Evolutionary conservation across 2,888 invertebrate species (phyloP).

Genomic region (Drosophila neotestacea): DNA sequence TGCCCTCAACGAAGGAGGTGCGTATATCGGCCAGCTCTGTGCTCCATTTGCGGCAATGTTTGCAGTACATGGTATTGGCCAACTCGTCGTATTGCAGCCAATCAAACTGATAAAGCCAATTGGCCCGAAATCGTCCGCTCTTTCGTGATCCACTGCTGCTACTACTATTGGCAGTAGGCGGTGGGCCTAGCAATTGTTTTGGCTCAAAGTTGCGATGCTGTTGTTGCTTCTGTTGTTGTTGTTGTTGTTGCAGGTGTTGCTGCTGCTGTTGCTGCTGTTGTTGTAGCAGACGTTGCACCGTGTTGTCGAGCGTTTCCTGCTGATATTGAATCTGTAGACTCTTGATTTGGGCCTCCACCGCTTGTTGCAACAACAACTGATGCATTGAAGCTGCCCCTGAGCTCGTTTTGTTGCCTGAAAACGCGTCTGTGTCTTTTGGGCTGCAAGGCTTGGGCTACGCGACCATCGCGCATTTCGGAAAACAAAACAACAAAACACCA

Average conservation of each 20-base stretch:
- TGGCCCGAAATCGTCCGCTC: conserved; percentile 89
- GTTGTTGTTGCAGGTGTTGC: conserved; percentile 73
- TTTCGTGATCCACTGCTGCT: conserved; percentile 84
- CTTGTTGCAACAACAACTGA: conserved; percentile 79
- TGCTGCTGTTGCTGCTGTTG: conserved; percentile 86
- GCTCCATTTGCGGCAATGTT: conserved; percentile 91
- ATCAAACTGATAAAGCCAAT: conserved; percentile 89
- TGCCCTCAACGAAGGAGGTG: conserved; percentile 92
- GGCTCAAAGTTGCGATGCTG: conserved; percentile 22
- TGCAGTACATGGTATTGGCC: conserved; percentile 90
- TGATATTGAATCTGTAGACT: conserved; percentile 78
- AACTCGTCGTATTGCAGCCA: conserved; percentile 90
- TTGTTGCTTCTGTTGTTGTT: conserved; percentile 74
- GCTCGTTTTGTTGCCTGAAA: conserved; percentile 35
- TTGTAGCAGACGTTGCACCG: conserved; percentile 71
- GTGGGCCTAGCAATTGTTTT: conserved; percentile 75
- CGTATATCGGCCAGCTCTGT: conserved; percentile 89
- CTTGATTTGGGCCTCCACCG: conserved; percentile 78
- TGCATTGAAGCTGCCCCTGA: conserved; percentile 58
- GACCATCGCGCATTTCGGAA: background rate
- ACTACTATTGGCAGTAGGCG: conserved; percentile 5
- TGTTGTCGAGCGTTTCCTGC: conserved; percentile 70
- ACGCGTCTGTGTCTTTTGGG: conserved; percentile 58
- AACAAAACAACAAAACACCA: conserved; percentile 23
- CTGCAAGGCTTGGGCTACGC: conserved; percentile 43